Base-by-base conservation (phyloP, 23 tunicate genomes). In the Ascidia mentula region DNA sequence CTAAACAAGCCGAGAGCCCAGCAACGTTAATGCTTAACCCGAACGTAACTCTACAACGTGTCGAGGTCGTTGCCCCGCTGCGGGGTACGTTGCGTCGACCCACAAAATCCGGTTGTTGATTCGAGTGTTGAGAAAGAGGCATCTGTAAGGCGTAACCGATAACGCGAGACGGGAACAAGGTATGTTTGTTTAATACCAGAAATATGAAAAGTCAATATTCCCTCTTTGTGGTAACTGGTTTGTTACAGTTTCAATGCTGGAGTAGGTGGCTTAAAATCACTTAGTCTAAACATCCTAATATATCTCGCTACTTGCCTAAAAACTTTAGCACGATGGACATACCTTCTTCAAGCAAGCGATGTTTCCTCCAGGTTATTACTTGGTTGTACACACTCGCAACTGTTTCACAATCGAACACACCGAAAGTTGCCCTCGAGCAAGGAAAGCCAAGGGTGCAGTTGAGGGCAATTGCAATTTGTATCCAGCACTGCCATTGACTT, bases 401-500 rank as follows among this genome's bases (percentile, higher is more conserved):
- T 20, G 28, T 53, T 5, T 26, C 7, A 28, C 65, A 53, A 53
- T 53, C 65, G 24, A 53, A 53, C 65, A 53, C 65, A 26, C 65
- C 65, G 13, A 53, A 53, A 9, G 12, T 53, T 28, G 65, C 13
- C 65, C 65, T 53, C 4, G 28, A 53, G 28, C 22, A 20, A 28
- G 65, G 65, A 53, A 53, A 53, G 22, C 65, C 65, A 6, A 53
- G 65, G 28, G 24, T 1, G 13, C 65, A 53, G 65, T 53, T 53
- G 7, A 53, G 13, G 13, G 65, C 65, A 28, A 53, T 9, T 3
- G 65, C 13, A 9, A 53, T 53, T 53, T 53, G 65, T 28, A 53
- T 53, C 65, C 65, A 53, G 65, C 65, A 53, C 65, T 53, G 65
- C 65, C 65, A 53, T 53, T 53, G 65, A 28, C 65, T 53, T 9